Evolutionary conservation across 1,140 invertebrate genomes (phyloP).

Genomic region (Zophobas atratus): DNA sequence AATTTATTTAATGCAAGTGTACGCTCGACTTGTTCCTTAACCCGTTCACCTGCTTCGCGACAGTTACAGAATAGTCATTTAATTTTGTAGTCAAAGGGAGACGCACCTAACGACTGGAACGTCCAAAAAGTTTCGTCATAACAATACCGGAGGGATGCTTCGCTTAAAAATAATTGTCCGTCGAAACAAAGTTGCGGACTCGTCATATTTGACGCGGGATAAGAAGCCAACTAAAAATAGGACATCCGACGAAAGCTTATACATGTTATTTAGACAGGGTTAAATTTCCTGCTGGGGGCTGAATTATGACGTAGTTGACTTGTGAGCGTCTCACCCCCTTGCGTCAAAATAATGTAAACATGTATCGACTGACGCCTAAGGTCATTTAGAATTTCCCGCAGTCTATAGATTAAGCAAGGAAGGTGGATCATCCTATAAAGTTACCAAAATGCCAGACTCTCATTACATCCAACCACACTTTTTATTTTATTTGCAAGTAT

Average conservation of each 20-base stretch:
- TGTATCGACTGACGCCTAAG: constrained; percentile 47
- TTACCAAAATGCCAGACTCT: constrained; percentile 42
- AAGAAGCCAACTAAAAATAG: constrained; percentile 40
- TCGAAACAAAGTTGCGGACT: background rate
- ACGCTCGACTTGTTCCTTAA: constrained; percentile 7
- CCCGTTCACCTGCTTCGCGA: constrained; percentile 1
- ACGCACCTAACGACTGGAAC: constrained; percentile 13
- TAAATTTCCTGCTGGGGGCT: constrained; percentile 44
- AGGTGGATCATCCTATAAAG: constrained; percentile 36
- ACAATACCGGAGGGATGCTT: background rate
- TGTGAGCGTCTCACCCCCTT: constrained; percentile 47
- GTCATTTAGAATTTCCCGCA: constrained; percentile 47
- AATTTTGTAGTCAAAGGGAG: constrained; percentile 14
- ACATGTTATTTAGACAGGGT: constrained; percentile 46
- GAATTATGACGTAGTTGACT: constrained; percentile 48
- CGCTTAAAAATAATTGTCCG: constrained; percentile 13
- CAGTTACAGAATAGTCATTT: constrained; percentile 11
- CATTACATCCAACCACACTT: constrained; percentile 29
- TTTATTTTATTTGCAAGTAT: constrained; percentile 43
- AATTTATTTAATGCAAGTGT: constrained; percentile 32
- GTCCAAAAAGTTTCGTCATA: constrained; percentile 4
- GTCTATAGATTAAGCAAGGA: constrained; percentile 45
- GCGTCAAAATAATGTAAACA: constrained; percentile 50
- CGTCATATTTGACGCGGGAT: constrained; percentile 13
- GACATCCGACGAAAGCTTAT: constrained; percentile 34